phyloP scores from a whole-genome alignment of 2,888 invertebrate genomes.

The Volucella inanis region DNA sequence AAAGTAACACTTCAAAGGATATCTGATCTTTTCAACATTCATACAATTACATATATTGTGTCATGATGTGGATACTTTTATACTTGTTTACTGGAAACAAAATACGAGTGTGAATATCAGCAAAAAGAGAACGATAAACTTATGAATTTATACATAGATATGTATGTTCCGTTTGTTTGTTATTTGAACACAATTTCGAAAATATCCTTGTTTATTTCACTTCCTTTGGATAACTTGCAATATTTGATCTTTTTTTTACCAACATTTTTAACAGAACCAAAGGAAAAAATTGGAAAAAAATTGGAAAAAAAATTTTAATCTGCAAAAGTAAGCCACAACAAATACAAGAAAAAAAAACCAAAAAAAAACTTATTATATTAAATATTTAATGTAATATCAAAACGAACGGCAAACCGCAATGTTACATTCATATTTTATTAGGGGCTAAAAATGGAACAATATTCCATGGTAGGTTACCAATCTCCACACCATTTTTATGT shows the following conservation, averaged over 20 bases:
- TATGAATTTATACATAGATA: constrained; percentile 18
- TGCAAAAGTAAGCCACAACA: constrained; percentile 15
- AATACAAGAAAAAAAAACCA: constrained; percentile 6
- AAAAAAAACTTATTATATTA: constrained; percentile 56
- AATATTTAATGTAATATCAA: constrained; percentile 53
- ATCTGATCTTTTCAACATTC: constrained; percentile 39
- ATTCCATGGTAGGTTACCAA: constrained; percentile 6
- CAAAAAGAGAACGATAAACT: constrained; percentile 14
- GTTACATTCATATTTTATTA: constrained; percentile 57
- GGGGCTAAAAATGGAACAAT: constrained; percentile 31
- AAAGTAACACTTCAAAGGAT: constrained; percentile 56
- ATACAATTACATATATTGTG: neutral
- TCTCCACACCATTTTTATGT: neutral
- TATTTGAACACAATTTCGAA: neutral
- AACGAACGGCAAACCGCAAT: constrained; percentile 25
- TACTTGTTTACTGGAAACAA: neutral
- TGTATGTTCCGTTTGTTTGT: constrained; percentile 28
- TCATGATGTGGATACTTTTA: constrained; percentile 31
- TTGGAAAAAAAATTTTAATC: constrained; percentile 16
- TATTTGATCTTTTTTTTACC: constrained; percentile 33
- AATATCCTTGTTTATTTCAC: constrained; percentile 17
- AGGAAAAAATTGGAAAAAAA: too few relatives aligned
- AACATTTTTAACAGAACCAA: neutral
- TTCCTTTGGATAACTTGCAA: neutral
- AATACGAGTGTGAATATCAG: constrained; percentile 4